Evolutionary conservation across 2,888 invertebrate genomes (phyloP), one percentile per base, ranked within the genome.

Genomic region (Agelastica alni): DNA sequence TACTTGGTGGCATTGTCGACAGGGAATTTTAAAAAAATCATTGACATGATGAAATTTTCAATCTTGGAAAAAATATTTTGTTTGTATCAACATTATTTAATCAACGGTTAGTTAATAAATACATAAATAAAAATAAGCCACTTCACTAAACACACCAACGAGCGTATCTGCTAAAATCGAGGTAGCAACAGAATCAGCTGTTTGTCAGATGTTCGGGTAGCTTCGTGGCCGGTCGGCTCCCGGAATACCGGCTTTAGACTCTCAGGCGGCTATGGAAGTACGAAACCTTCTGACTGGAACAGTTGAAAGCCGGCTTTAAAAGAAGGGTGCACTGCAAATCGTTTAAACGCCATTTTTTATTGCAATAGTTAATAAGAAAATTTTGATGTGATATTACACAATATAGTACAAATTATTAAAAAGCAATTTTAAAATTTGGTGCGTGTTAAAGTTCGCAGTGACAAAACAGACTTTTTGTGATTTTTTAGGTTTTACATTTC

Each of bases 111-210:
- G n/a, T n/a, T n/a, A n/a, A n/a, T n/a, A n/a, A n/a, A n/a, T n/a
- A n/a, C n/a, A n/a, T n/a, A n/a, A n/a, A n/a, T n/a, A n/a, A n/a
- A n/a, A n/a, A n/a, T 4, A 14, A 16, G 2, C 41, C 41, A 13
- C 43, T 9, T n/a, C 4, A 30, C 43, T 26, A 30, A 44, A 18
- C 10, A 18, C 31, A 32, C 30, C 10, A 32, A 4, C 36, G 14
- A 22, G 12, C 12, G 39, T 4, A 42, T 31, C 43, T 51, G 48
- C 41, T 48, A 36, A 43, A 51, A 51, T 48, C 57, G 56, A 58
- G 62, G 58, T 62, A 60, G 60, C 59, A 61, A 58, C 62, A 59
- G 56, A 61, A 68, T 67, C 70, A 70, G 70, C 70, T 70, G 70
- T 65, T 67, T 65, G 67, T 66, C 66, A 68, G 59, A 60, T 60